Evolutionary conservation across 1,140 invertebrate genomes (phyloP).

Genomic region (Pseudomyrmex cubaensis): DNA sequence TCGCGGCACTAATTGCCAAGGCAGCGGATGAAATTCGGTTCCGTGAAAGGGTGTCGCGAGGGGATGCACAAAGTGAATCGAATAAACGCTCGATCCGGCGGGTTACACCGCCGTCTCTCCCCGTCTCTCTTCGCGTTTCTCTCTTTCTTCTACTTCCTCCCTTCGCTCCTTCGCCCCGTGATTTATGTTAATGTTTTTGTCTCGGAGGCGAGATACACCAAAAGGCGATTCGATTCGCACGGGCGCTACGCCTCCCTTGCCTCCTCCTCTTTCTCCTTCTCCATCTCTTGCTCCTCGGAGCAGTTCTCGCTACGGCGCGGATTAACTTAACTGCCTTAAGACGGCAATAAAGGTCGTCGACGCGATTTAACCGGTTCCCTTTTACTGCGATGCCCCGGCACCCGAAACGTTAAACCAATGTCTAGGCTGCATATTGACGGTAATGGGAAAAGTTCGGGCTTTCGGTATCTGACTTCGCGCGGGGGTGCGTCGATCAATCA

Average conservation of each 20-base stretch:
- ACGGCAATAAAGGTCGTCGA: conserved; percentile 82
- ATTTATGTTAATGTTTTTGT: conserved; percentile 86
- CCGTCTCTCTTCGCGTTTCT: conserved; percentile 67
- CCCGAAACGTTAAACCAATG: conserved; percentile 69
- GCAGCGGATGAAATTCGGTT: conserved; percentile 65
- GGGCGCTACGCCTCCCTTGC: conserved; percentile 63
- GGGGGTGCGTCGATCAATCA: conserved; percentile 81
- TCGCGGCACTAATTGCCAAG: conserved; percentile 78
- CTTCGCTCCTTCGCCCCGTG: conserved; percentile 69
- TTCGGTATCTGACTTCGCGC: conserved; percentile 76
- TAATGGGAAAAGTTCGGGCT: conserved; percentile 82
- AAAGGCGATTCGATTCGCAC: conserved; percentile 82
- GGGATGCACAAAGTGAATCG: conserved; percentile 77
- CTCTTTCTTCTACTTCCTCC: conserved; percentile 59
- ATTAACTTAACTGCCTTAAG: conserved; percentile 85
- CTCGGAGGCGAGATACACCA: conserved; percentile 83
- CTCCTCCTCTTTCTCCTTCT: conserved; percentile 50
- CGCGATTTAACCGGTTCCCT: conserved; percentile 83
- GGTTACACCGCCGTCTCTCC: conserved; percentile 58
- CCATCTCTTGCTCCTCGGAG: conserved; percentile 52
- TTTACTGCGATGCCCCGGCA: conserved; percentile 72
- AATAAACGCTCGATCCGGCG: conserved; percentile 81
- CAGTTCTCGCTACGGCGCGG: conserved; percentile 75
- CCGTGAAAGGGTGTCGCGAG: conserved; percentile 65
- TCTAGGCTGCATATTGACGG: conserved; percentile 80